Base-by-base conservation (phyloP, 2,888 invertebrate genomes). In the Cinara cedri region DNA sequence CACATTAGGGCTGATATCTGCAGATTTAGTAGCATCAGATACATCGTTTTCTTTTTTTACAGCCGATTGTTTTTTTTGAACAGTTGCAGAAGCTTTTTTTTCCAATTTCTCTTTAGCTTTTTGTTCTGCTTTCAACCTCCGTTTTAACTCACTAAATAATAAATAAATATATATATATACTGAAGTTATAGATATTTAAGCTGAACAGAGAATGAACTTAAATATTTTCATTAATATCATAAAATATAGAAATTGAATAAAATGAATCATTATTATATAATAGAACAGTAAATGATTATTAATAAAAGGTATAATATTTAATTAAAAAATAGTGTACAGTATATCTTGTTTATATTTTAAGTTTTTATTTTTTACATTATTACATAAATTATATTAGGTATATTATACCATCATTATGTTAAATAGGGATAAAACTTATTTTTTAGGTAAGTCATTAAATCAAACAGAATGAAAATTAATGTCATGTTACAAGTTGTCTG, bases 41-140 rank as follows among this genome's bases (percentile, higher is more conserved):
- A 51, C 34, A 34, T 44, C 49, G 65, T 83, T 85, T 82, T 88
- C 87, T 74, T 55, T 71, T 26, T 83, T 83, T 26, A 85, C 84
- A 57, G 85, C 86, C 13, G 87, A 86, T 71, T 86, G 87, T 83
- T 88, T 88, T 14, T 89, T 89, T 13, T 88, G 89, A 70, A 83
- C 83, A 44, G 78, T 81, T 42, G 83, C 83, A 44, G 78, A 81
- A 42, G 83, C 82, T 44, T 85, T 86, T 84, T 95, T 95, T 84
- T 93, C 93, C 0, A 90, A 89, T 85, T 97, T 96, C 84, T 97
- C 96, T 85, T 96, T 93, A 14, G 93, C 91, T 85, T 98, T 98
- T 86, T 97, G 93, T 85, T 97, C 96, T 11, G 94, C 93, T 87
- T 98, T 98, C 81, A 93, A 85, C 14, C 95, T 90, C 81, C 98